A percentile compares a stretch with the other conserved stretches of the same genome.
phyloP scores from a whole-genome alignment of 2,797 vertebrate genomes.

The Taeniopygia guttata region DNA sequence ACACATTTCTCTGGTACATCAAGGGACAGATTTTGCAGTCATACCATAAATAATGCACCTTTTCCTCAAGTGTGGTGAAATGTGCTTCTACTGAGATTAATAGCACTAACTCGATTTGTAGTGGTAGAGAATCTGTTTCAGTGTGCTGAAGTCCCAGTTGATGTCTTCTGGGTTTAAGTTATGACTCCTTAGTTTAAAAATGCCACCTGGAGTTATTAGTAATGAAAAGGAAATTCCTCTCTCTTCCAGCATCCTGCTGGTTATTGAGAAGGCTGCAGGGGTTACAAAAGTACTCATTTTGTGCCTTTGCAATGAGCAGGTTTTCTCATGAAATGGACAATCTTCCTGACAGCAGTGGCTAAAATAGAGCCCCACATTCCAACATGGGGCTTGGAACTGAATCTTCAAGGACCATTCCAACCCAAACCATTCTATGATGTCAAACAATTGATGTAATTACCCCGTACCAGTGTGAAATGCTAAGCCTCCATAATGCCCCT shows the following conservation, averaged over 20 bases:
- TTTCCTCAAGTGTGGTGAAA: background rate
- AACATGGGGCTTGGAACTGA: background rate
- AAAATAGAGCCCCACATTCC: background rate
- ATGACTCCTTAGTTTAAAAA: background rate
- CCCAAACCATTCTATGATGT: background rate
- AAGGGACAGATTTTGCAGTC: background rate
- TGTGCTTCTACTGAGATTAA: background rate
- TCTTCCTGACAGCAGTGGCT: background rate
- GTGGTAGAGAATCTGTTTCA: background rate
- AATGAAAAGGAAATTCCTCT: background rate
- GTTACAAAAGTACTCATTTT: background rate
- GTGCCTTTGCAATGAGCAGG: background rate
- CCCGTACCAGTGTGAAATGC: background rate
- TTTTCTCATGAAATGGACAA: background rate
- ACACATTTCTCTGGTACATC: slow-evolving; percentile 8
- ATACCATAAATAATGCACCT: background rate
- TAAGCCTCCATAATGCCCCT: background rate
- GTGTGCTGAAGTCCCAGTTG: background rate
- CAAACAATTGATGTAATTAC: background rate
- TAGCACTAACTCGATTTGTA: background rate
- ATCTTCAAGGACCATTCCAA: background rate
- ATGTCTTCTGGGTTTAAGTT: background rate
- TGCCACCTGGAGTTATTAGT: background rate
- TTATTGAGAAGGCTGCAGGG: background rate
- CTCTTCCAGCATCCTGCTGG: background rate